Percentiles rank a stretch among this genome's conserved stretches.
Evolutionary conservation across 2,797 vertebrate genomes (phyloP).

Genomic region (Chelonia mydas): DNA sequence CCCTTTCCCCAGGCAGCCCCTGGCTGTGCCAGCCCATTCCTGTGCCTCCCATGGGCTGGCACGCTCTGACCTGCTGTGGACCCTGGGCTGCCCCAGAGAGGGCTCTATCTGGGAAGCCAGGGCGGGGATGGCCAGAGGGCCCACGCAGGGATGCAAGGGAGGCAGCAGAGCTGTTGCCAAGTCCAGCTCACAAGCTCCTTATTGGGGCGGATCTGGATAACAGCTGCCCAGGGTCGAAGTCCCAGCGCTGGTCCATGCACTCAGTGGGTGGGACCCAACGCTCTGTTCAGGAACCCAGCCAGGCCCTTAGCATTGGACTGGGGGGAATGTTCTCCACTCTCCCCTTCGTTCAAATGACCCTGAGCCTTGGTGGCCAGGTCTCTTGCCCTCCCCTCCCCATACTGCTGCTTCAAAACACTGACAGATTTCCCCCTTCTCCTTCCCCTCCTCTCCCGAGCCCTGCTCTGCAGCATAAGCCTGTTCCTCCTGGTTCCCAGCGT

Average conservation of each 20-base stretch:
- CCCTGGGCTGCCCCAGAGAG: not conserved
- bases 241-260: not conserved
- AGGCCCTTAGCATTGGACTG: not conserved
- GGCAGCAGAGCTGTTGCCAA: not conserved
- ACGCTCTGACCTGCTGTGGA: too few relatives aligned
- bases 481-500: not conserved
- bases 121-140: not conserved
- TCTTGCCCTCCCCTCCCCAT: not conserved
- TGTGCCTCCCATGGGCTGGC: not conserved
- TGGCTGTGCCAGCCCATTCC: not conserved
- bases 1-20: not conserved
- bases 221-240: too few relatives aligned
- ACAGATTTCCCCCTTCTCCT: not conserved
- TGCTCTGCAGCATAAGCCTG: not conserved
- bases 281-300: not conserved
- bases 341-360: too few relatives aligned
- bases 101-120: not conserved
- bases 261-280: not conserved
- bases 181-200: too few relatives aligned
- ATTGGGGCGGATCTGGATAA: too few relatives aligned
- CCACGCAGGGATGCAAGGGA: not conserved
- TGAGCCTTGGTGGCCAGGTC: too few relatives aligned
- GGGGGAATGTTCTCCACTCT: not conserved
- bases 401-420: not conserved
- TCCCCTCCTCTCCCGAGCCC: not conserved